Evolutionary conservation across 1,140 invertebrate genomes (phyloP).

Genomic region (Chrysopa pallens): DNA sequence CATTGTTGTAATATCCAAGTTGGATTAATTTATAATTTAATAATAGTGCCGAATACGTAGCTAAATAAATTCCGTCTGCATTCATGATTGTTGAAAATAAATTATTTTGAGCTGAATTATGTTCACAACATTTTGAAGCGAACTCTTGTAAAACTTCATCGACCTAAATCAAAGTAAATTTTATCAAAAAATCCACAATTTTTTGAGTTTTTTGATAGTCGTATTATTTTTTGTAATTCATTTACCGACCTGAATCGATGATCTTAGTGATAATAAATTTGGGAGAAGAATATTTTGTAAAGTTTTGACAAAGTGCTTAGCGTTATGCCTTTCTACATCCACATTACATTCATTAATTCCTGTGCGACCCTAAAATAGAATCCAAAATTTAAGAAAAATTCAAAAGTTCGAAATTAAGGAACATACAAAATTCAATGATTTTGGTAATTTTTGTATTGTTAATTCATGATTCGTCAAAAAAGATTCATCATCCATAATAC

Average conservation of each 20-base stretch:
- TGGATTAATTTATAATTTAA: slow-evolving; percentile 66
- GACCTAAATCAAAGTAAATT: slow-evolving; percentile 28
- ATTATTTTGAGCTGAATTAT: slow-evolving; percentile 41
- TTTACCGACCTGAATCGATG: slow-evolving; percentile 42
- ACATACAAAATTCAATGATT: slow-evolving; percentile 31
- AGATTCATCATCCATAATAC: slow-evolving; percentile 27
- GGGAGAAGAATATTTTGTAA: slow-evolving; percentile 51
- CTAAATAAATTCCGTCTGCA: slow-evolving; percentile 85
- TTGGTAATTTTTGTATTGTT: slow-evolving; percentile 40
- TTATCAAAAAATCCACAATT: background rate
- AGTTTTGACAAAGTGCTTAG: slow-evolving; percentile 53
- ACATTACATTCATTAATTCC: slow-evolving; percentile 47
- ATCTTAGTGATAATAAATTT: slow-evolving; percentile 45
- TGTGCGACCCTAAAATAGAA: slow-evolving; percentile 22
- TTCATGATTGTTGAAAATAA: slow-evolving; percentile 67
- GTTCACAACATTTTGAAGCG: slow-evolving; percentile 78
- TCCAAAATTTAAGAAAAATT: slow-evolving; percentile 3
- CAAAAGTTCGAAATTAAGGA: slow-evolving; percentile 5
- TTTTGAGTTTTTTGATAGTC: too few relatives aligned
- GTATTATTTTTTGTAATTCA: too few relatives aligned
- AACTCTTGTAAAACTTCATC: slow-evolving; percentile 83
- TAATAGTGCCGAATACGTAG: slow-evolving; percentile 66
- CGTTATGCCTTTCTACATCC: slow-evolving; percentile 60
- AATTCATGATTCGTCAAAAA: slow-evolving; percentile 30
- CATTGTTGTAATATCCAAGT: slow-evolving; percentile 54